Conservation (phyloP, 2,113 vertebrate genomes). For the Chauna torquata region DNA sequence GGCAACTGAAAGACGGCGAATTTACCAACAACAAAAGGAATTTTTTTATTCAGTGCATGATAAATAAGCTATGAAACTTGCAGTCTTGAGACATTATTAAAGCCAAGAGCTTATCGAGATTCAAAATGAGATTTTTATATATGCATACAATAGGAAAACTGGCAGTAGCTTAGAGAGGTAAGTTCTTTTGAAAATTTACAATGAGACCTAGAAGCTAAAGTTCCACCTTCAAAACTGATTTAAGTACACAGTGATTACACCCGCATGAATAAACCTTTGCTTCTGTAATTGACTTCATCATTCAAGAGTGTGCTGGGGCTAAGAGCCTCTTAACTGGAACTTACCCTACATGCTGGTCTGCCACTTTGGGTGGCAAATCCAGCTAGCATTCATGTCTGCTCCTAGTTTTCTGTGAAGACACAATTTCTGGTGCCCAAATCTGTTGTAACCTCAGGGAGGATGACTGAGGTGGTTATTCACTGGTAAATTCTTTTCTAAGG, state of each 20-base stretch:
- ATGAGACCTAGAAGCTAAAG: not conserved
- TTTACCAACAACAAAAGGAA: slow-evolving; percentile 48
- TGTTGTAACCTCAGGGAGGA: not conserved
- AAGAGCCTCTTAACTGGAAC: not conserved
- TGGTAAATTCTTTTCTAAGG: not conserved
- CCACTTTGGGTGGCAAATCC: not conserved
- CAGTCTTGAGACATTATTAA: slow-evolving; percentile 49
- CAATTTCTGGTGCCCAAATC: not conserved
- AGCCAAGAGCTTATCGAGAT: slow-evolving; percentile 49
- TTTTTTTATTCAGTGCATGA: not conserved
- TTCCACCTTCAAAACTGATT: not conserved
- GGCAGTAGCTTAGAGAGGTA: not conserved
- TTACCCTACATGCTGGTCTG: not conserved
- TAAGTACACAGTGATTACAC: not conserved
- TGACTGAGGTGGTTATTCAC: not conserved
- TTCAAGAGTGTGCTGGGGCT: not conserved
- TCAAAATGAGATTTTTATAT: slow-evolving; percentile 46
- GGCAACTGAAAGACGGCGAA: slow-evolving; percentile 31
- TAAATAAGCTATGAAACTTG: slow-evolving; percentile 43
- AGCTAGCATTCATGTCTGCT: not conserved
- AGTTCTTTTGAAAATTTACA: slow-evolving; percentile 12
- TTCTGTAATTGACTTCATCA: not conserved
- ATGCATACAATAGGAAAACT: slow-evolving; percentile 20
- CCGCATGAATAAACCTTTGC: accelerated
- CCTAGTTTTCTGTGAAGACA: not conserved